Percentiles rank a stretch among this genome's conserved stretches.
These are phyloP conservation scores for Melitaea athalia DNA, from an alignment of 2,888 invertebrate genomes.

Conservation along the genomic window DNA sequence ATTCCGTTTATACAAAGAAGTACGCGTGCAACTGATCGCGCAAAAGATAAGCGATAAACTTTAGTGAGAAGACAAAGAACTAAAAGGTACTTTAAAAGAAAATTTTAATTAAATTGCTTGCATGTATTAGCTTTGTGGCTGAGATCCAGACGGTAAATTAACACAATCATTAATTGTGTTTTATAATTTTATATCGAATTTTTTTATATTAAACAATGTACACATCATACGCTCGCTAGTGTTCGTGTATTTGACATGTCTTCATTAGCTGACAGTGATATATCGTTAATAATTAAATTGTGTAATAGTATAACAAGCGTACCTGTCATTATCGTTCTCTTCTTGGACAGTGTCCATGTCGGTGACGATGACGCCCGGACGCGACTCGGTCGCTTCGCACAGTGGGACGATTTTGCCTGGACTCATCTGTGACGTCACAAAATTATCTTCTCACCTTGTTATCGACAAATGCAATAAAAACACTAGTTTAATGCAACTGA, in stretches of 20 bases:
- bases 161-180: constrained; percentile 15
- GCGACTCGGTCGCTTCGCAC: constrained; percentile 61
- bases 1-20: constrained; percentile 35
- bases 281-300: not conserved
- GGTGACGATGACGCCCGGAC: constrained; percentile 68
- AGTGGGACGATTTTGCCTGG: constrained; percentile 62
- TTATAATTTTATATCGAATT: constrained; percentile 2
- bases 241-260: constrained; percentile 8
- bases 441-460: constrained; percentile 33
- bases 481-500: not conserved
- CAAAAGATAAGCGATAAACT: constrained; percentile 57
- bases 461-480: constrained; percentile 9
- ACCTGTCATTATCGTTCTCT: constrained; percentile 78
- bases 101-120: constrained; percentile 68
- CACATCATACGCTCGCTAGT: not conserved
- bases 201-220: not conserved
- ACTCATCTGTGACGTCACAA: constrained; percentile 61
- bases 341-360: constrained; percentile 80
- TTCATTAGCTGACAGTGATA: constrained; percentile 9
- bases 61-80: constrained; percentile 51
- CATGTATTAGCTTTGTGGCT: constrained; percentile 28
- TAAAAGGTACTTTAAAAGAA: constrained; percentile 58
- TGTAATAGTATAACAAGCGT: constrained; percentile 28
- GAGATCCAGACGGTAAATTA: constrained; percentile 4
- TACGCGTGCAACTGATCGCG: constrained; percentile 46